Conservation (phyloP, 2,888 invertebrate species). For the Mesoligia furuncula region DNA sequence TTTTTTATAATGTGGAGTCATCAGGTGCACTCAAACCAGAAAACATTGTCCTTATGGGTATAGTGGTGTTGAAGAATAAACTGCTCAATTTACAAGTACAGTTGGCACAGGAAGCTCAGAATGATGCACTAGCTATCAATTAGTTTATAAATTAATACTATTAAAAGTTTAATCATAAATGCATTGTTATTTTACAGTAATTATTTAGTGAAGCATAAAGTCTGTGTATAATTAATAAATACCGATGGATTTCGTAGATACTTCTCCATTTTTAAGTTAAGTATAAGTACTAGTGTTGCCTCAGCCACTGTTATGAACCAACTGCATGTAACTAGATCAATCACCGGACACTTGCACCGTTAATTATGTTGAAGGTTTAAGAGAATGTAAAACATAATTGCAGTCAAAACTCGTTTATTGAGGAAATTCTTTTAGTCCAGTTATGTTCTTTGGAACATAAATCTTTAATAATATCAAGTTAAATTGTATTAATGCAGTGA, state of each 20-base stretch:
- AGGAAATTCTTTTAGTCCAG: conserved; percentile 20
- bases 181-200: conserved; percentile 29
- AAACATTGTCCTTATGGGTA: conserved; percentile 98
- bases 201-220: not conserved
- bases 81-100: conserved; percentile 98
- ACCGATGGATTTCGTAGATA: conserved; percentile 24
- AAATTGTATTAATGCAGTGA: not conserved
- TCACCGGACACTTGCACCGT: conserved; percentile 6
- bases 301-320: conserved; percentile 7
- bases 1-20: conserved; percentile 99
- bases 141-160: conserved; percentile 68
- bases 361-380: conserved; percentile 29
- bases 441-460: conserved; percentile 19
- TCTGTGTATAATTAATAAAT: conserved; percentile 25
- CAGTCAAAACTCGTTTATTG: conserved; percentile 25
- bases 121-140: conserved; percentile 94
- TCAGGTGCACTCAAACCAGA: conserved; percentile 98
- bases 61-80: conserved; percentile 98
- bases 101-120: conserved; percentile 96
- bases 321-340: conserved; percentile 21
- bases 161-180: conserved; percentile 28
- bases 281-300: conserved; percentile 1
- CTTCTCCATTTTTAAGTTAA: conserved; percentile 23
- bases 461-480: conserved; percentile 20
- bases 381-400: conserved; percentile 24